Base-by-base conservation (phyloP, 2,888 invertebrate genomes). In the Hypomecis punctinalis region DNA sequence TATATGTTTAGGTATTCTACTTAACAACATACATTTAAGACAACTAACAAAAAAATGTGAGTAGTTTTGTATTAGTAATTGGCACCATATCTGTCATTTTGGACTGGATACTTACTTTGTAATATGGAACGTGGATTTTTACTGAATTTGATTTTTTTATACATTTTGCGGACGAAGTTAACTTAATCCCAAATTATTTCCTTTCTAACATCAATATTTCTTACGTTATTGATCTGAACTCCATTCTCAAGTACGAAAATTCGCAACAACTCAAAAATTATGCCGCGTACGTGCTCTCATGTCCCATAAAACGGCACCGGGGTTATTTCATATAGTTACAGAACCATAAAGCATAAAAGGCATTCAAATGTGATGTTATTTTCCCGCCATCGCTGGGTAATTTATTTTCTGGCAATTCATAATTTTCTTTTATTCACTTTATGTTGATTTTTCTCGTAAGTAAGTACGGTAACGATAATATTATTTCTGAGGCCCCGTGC, bases 401-500 rank as follows among this genome's bases (percentile, higher is more conserved):
- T 93, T 93, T 93, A 93, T 93, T 92, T 91, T 84, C 82, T 88
- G 84, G 90, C 91, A 88, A 92, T 92, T 93, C 93, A 93, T 93
- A 93, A 93, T 93, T 93, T 93, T 93, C 91, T 92, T 93, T 92
- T 93, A 93, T 93, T 91, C 93, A 93, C 92, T 93, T 93, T 93
- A 93, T 93, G 93, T 93, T 93, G 93, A 93, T 93, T 93, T 90
- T 91, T 88, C 88, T 88, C 89, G 90, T 90, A 88, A 88, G 91
- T 90, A 87, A 85, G 88, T 88, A 88, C 83, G 84, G 91, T 85
- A 90, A 92, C 89, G 91, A 91, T 93, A 93, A 93, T 93, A 93
- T 93, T 93, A 93, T 93, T 92, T 90, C 91, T 86, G 87, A 90
- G 83, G 85, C 84, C 89, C 91, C 90, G 82, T 91, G 74, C 70